Evolutionary conservation across 2,113 vertebrate species (phyloP).

Genomic region (Lucifuga dentata): DNA sequence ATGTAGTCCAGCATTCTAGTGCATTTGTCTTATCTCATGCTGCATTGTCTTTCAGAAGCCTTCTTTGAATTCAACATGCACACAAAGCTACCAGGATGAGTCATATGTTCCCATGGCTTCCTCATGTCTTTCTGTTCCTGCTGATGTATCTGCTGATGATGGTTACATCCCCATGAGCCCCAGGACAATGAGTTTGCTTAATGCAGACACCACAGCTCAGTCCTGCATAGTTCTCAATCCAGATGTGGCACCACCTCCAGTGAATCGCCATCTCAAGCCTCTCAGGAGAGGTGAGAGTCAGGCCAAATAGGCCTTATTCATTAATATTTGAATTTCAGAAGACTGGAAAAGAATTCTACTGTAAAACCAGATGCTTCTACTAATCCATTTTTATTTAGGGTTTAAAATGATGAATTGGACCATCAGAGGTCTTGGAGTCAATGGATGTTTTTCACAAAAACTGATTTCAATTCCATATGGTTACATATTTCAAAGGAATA

Average conservation of each 20-base stretch:
- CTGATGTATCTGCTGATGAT: constrained; percentile 84
- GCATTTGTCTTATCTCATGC: constrained; percentile 33
- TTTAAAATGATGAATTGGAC: too few relatives aligned
- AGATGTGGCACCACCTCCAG: constrained; percentile 89
- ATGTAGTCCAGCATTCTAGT: neutral
- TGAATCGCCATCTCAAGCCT: constrained; percentile 96
- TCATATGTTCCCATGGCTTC: constrained; percentile 92
- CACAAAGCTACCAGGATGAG: constrained; percentile 81
- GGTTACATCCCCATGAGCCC: constrained; percentile 97
- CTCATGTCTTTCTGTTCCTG: constrained; percentile 60
- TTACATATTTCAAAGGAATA: too few relatives aligned
- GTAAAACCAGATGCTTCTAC: too few relatives aligned
- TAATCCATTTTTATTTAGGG: neutral
- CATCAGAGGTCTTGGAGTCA: too few relatives aligned
- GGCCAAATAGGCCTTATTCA: neutral
- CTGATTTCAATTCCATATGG: too few relatives aligned
- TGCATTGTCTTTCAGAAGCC: constrained; percentile 74
- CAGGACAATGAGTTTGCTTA: constrained; percentile 66
- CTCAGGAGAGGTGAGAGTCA: constrained; percentile 87
- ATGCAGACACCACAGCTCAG: constrained; percentile 72
- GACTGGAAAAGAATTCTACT: neutral
- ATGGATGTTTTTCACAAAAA: too few relatives aligned
- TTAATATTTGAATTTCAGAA: neutral
- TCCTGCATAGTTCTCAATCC: constrained; percentile 75
- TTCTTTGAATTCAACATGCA: constrained; percentile 72